Conservation (phyloP, 2,888 invertebrate species). For the Tachina fera region DNA sequence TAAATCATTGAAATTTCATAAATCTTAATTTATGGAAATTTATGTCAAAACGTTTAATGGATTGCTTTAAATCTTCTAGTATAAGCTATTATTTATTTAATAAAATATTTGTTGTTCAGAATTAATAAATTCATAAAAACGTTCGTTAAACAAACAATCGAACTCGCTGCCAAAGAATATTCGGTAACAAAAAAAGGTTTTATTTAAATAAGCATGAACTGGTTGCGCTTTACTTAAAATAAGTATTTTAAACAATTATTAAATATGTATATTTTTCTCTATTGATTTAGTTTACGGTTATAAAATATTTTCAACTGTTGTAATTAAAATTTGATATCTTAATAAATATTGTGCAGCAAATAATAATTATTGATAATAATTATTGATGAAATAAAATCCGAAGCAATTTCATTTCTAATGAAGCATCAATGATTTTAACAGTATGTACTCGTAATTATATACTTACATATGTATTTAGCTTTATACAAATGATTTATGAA, state of each 20-base stretch:
- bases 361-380: too few species aligned
- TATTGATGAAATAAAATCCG: too few species aligned
- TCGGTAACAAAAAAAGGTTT: not conserved
- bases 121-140: conserved; percentile 13
- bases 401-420: too few species aligned
- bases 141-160: not conserved
- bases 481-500: too few species aligned
- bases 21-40: conserved; percentile 67
- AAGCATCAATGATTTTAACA: too few species aligned
- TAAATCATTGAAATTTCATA: conserved; percentile 50
- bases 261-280: not conserved
- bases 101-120: not conserved
- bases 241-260: not conserved
- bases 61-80: conserved; percentile 1
- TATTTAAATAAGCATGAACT: conserved; percentile 9
- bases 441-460: too few species aligned
- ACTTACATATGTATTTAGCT: too few species aligned
- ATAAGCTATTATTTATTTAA: not conserved
- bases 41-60: conserved; percentile 45
- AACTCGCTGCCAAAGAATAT: too few species aligned
- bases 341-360: not conserved
- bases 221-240: conserved; percentile 21
- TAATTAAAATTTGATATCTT: conserved; percentile 8
- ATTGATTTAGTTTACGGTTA: not conserved
- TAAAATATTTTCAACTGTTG: not conserved